Evolutionary conservation across 2,888 invertebrate genomes (phyloP).

Genomic region (Diaphora mendica): DNA sequence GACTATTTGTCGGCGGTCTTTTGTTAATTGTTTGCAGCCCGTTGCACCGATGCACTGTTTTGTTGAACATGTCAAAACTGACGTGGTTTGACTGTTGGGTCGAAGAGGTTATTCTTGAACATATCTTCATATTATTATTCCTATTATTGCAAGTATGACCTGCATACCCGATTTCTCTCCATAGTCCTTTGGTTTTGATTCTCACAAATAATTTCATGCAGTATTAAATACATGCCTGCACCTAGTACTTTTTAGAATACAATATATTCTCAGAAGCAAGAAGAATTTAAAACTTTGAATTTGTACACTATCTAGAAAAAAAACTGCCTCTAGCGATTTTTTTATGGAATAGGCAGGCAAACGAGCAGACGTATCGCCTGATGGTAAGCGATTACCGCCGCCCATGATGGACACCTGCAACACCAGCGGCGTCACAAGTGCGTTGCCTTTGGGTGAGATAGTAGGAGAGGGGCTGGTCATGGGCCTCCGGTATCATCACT

Average conservation of each 20-base stretch:
- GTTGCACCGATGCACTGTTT: conserved; percentile 59
- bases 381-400: too few species aligned
- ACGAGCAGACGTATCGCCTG: too few species aligned
- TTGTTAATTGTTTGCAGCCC: conserved; percentile 56
- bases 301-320: neutral
- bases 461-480: too few species aligned
- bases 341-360: too few species aligned
- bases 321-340: too few species aligned
- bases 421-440: too few species aligned
- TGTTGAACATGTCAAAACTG: conserved; percentile 48
- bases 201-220: neutral
- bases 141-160: conserved; percentile 13
- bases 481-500: too few species aligned
- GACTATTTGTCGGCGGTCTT: conserved; percentile 55
- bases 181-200: neutral
- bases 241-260: neutral
- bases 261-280: neutral
- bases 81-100: conserved; percentile 44
- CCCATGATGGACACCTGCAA: too few species aligned
- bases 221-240: neutral
- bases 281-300: neutral
- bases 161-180: neutral
- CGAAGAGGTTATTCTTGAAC: conserved; percentile 18
- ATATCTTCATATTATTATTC: conserved; percentile 12
- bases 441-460: too few species aligned